Evolutionary conservation across 2,113 vertebrate species (phyloP).

Genomic region (Alethe castanea): DNA sequence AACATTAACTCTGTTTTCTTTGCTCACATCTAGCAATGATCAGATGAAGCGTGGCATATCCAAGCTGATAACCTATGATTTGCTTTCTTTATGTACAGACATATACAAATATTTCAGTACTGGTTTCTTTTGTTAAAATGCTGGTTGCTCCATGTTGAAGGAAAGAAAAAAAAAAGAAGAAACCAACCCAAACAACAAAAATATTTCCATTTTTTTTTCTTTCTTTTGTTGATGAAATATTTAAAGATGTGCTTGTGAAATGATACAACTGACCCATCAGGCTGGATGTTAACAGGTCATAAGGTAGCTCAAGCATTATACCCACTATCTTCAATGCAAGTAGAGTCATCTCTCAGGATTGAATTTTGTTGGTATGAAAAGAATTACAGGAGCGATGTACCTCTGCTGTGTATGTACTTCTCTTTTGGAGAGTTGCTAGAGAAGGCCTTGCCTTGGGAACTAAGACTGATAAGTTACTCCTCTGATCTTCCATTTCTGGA

Average conservation of each 20-base stretch:
- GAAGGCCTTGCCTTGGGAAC: background rate
- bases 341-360: background rate
- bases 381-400: background rate
- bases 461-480: background rate
- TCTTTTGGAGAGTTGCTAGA: background rate
- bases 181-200: background rate
- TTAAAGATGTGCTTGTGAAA: background rate
- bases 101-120: background rate
- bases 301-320: background rate
- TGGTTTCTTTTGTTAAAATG: background rate
- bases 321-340: rapidly evolving
- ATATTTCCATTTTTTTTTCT: background rate
- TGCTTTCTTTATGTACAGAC: background rate
- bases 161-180: background rate
- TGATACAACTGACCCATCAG: background rate
- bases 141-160: background rate
- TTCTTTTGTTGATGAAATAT: background rate
- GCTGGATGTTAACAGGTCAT: background rate
- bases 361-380: background rate
- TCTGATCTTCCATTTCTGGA: background rate
- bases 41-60: constrained; percentile 37
- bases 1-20: constrained; percentile 50
- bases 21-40: constrained; percentile 31
- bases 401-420: background rate
- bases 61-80: constrained; percentile 48